Percentiles rank a stretch among this genome's conserved stretches.
These are phyloP conservation scores for Papilio helenus DNA, from an alignment of 1,140 invertebrate genomes.

Conservation along the genomic window DNA sequence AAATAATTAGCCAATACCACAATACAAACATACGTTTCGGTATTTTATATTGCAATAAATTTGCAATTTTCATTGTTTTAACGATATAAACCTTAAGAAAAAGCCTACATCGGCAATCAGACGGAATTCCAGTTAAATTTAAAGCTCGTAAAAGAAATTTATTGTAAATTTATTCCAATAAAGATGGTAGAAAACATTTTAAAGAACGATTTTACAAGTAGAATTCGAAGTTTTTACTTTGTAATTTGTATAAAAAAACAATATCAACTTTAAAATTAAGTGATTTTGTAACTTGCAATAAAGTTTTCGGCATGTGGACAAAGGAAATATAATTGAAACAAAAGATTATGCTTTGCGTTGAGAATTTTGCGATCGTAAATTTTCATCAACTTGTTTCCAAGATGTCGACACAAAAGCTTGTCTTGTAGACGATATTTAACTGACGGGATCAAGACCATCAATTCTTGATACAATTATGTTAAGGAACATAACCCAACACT, in stretches of 20 bases:
- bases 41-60: background rate
- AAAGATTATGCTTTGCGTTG: background rate
- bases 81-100: conserved; percentile 34
- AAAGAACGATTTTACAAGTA: background rate
- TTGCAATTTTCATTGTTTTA: background rate
- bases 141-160: conserved; percentile 33
- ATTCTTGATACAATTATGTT: conserved; percentile 37
- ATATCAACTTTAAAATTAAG: background rate
- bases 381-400: conserved; percentile 17
- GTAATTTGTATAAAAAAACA: conserved; percentile 4
- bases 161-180: conserved; percentile 39
- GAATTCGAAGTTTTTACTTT: conserved; percentile 20
- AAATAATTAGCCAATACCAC: background rate
- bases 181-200: conserved; percentile 32
- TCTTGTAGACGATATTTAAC: conserved; percentile 15
- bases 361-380: conserved; percentile 13
- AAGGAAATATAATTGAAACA: conserved; percentile 11
- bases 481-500: conserved; percentile 13
- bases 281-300: conserved; percentile 29
- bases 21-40: background rate
- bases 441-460: conserved; percentile 21
- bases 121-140: conserved; percentile 29
- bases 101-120: conserved; percentile 7
- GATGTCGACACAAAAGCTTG: conserved; percentile 34
- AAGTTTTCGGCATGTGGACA: conserved; percentile 4